A percentile compares a stretch with the other conserved stretches of the same genome.
Evolutionary conservation across 2,888 invertebrate genomes (phyloP).

Genomic region (Amphipyra berbera): DNA sequence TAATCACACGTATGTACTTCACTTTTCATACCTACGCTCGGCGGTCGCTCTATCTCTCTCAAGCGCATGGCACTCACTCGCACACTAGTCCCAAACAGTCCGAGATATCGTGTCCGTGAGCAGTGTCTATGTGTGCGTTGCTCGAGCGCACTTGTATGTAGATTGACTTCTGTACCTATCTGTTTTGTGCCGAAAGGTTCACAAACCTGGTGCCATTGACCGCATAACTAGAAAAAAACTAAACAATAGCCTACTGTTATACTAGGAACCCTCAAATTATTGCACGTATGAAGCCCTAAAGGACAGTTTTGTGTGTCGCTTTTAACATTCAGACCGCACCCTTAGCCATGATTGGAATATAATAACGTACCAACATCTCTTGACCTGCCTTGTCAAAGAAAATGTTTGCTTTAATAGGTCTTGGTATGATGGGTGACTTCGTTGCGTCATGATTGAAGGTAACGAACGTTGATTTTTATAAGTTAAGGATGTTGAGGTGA

Average conservation of each 20-base stretch:
- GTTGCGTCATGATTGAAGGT: conserved; percentile 74
- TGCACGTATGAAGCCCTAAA: conserved; percentile 65
- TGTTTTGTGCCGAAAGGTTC: too few relatives aligned
- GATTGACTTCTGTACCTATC: too few relatives aligned
- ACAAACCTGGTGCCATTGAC: conserved; percentile 29
- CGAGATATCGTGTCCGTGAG: too few relatives aligned
- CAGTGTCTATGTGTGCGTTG: too few relatives aligned
- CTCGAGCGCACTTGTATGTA: too few relatives aligned
- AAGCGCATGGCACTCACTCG: too few relatives aligned
- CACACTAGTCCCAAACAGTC: too few relatives aligned
- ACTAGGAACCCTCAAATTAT: conserved; percentile 57
- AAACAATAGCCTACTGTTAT: conserved; percentile 12
- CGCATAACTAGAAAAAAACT: conserved; percentile 19
- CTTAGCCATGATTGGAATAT: conserved; percentile 76
- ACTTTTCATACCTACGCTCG: too few relatives aligned
- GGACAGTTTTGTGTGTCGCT: conserved; percentile 74
- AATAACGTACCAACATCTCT: conserved; percentile 50
- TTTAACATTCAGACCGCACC: conserved; percentile 71
- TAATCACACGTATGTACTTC: too few relatives aligned
- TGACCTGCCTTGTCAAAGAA: conserved; percentile 31
- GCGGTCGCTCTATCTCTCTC: too few relatives aligned
- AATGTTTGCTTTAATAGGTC: conserved; percentile 38
- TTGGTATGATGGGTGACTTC: conserved; percentile 46
- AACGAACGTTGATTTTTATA: conserved; percentile 70
- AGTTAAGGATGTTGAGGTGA: conserved; percentile 62